These are phyloP conservation scores for Aldabrachelys gigantea DNA, from an alignment of 2,113 vertebrate species.

Conservation along the genomic window DNA sequence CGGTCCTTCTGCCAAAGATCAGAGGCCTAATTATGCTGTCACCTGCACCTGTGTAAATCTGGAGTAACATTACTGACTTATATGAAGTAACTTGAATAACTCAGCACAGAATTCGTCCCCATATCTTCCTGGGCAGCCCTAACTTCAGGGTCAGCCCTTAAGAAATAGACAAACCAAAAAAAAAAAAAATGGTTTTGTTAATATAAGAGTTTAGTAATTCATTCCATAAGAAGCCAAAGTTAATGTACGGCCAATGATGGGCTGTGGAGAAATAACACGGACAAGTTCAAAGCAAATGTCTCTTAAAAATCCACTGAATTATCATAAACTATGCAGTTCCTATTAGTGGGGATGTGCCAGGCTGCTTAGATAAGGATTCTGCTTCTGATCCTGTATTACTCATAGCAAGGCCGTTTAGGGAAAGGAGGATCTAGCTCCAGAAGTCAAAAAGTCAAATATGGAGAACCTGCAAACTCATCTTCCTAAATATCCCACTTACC, in stretches of 20 bases:
- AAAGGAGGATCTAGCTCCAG: background rate
- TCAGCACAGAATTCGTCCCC: background rate
- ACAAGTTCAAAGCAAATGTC: background rate
- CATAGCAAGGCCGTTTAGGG: background rate
- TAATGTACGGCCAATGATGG: background rate
- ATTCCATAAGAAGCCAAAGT: background rate
- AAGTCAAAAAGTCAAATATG: background rate
- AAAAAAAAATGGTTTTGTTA: background rate
- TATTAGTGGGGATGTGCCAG: rapidly evolving
- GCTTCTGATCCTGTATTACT: background rate
- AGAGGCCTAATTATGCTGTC: background rate
- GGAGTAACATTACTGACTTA: background rate
- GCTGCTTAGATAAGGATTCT: background rate
- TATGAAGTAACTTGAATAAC: background rate
- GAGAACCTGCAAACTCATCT: background rate
- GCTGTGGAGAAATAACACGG: background rate
- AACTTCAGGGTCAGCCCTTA: background rate
- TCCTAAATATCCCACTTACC: background rate
- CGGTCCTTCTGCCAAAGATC: background rate
- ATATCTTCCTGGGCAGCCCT: background rate
- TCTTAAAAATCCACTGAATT: background rate
- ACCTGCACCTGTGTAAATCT: background rate
- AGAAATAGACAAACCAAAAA: background rate
- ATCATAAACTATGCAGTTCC: background rate
- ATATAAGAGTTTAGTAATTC: background rate